Evolutionary conservation across 2,888 invertebrate genomes (phyloP).

Genomic region (Neelides folsomi): DNA sequence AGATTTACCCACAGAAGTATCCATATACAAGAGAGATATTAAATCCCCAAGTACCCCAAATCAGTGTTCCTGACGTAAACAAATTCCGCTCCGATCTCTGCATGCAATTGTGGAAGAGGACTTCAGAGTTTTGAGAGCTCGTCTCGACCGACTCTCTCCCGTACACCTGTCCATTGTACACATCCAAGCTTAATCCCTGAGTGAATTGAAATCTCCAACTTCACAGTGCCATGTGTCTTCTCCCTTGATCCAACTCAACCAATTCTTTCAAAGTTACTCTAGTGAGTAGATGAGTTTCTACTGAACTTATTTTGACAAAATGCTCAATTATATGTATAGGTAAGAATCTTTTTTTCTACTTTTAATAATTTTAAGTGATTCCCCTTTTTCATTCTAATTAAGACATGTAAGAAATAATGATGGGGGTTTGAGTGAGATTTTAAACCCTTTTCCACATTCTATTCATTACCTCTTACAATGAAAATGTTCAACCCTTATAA

Average conservation of each 20-base stretch:
- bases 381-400: too few relatives aligned
- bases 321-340: constrained; percentile 30
- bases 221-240: constrained; percentile 16
- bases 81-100: not conserved
- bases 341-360: constrained; percentile 9
- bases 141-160: not conserved
- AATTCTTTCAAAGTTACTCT: constrained; percentile 6
- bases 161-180: not conserved
- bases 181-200: not conserved
- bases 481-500: too few relatives aligned
- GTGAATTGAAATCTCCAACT: constrained; percentile 4
- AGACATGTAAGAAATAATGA: not conserved
- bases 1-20: constrained; percentile 9
- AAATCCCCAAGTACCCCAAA: constrained; percentile 6
- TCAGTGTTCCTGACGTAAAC: constrained; percentile 3
- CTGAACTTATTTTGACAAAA: constrained; percentile 30
- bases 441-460: constrained; percentile 13
- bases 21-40: constrained; percentile 7
- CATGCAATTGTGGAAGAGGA: not conserved
- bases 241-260: constrained; percentile 3
- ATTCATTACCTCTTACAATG: not conserved
- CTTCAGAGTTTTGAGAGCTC: not conserved
- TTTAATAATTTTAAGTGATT: not conserved
- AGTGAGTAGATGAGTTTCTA: constrained; percentile 22
- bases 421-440: constrained; percentile 1